phyloP scores from a whole-genome alignment of 2,888 invertebrate genomes.

The Erpobdella octoculata region DNA sequence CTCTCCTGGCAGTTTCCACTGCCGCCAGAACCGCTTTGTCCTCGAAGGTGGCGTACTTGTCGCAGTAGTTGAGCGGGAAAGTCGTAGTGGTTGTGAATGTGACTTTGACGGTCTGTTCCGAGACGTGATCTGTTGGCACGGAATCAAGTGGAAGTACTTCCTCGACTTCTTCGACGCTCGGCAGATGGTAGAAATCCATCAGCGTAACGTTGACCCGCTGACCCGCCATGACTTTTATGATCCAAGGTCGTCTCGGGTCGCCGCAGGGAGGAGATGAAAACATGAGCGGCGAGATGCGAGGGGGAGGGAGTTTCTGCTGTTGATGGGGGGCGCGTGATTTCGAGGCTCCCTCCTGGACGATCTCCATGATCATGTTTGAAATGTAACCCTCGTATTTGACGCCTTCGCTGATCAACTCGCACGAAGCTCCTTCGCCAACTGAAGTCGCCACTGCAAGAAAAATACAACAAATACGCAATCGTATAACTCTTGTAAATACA shows the following conservation, averaged over 20 bases:
- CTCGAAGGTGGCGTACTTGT: slow-evolving; percentile 29
- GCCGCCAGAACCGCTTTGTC: slow-evolving; percentile 3
- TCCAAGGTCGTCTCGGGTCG: slow-evolving; percentile 29
- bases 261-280: slow-evolving; percentile 24
- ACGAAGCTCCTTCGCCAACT: not conserved
- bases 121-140: not conserved
- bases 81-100: slow-evolving; percentile 10
- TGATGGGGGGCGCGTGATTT: not conserved
- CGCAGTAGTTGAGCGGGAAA: slow-evolving; percentile 12
- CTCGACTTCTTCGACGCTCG: not conserved
- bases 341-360: not conserved
- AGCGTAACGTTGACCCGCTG: slow-evolving; percentile 33
- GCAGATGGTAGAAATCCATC: slow-evolving; percentile 26
- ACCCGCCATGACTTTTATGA: slow-evolving; percentile 30
- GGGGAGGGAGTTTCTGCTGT: not conserved
- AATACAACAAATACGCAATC: too few species aligned
- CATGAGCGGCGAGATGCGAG: slow-evolving; percentile 3
- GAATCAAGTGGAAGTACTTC: not conserved
- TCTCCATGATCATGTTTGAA: not conserved
- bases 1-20: not conserved
- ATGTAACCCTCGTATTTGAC: slow-evolving; percentile 12
- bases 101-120: not conserved
- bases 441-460: not conserved
- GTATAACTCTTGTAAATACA: too few species aligned
- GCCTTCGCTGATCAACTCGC: not conserved